Evolutionary conservation across 2,113 vertebrate genomes (phyloP), one percentile per base, ranked within the genome.

Genomic region (Emydocephalus ijimae): DNA sequence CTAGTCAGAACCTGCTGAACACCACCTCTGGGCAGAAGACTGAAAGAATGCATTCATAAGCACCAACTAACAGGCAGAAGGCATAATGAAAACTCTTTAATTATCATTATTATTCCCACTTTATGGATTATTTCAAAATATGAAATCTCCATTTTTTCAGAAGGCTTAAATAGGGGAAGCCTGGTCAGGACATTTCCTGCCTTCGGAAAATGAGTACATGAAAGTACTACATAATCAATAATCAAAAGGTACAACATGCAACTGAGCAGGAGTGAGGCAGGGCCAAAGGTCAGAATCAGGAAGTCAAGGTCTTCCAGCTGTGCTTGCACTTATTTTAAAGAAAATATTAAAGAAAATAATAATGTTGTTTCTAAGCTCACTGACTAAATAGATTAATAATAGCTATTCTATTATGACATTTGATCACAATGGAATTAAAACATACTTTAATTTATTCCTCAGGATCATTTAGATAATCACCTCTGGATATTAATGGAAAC

Each of bases 391-490:
- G 29, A n/a, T 69, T 69, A 54, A 54, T 88, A 52, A 88, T 88
- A 88, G 26, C 29, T 55, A 52, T 88, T 54, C 7, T 54, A 55
- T 43, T 81, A 55, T 88, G 87, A n/a, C 15, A 56, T 90, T 7
- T 74, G 85, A 91, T 89, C 89, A 26, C 81, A 14, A 88, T 24
- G 6, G 5, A 52, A 48, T 45, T 90, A 39, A 54, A 11, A 56
- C 89, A 0, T 86, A 90, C 57, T 94, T 95, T 85, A 59, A 0
- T 91, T 95, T 24, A 1, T 54, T 74, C 56, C 3, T 0, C 92
- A 97, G 96, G 0, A 0, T 18, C 0, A 1, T 21, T 52, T 0
- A 3, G 0, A 0, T 9, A 0, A 0, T 14, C 1, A 10, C 8
- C 8, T 0, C 5, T 4, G 55, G 0, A 0, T 0, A 0, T 1